A percentile compares a stretch with the other conserved stretches of the same genome.
Evolutionary conservation across 2,888 invertebrate genomes (phyloP).

Genomic region (Saturnia pavonia): DNA sequence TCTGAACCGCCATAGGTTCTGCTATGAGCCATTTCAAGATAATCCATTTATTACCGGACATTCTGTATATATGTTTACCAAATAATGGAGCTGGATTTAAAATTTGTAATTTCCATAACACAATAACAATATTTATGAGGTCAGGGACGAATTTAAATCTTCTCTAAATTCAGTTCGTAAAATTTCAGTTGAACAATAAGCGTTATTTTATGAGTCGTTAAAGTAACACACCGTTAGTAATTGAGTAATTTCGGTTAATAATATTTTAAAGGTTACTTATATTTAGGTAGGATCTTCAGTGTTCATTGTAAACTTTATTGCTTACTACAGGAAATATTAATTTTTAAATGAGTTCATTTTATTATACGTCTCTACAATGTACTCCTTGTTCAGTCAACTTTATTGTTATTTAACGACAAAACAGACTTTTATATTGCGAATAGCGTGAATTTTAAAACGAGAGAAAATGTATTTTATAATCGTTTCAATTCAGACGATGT

Average conservation of each 20-base stretch:
- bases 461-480: not conserved
- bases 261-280: constrained; percentile 26
- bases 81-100: not conserved
- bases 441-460: not conserved
- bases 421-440: not conserved
- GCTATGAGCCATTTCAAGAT: too few species aligned
- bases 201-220: constrained; percentile 63
- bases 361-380: not conserved
- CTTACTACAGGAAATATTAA: constrained; percentile 12
- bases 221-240: constrained; percentile 56
- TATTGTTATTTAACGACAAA: not conserved
- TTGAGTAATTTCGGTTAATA: constrained; percentile 39
- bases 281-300: constrained; percentile 5
- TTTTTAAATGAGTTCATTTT: constrained; percentile 3
- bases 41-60: too few species aligned
- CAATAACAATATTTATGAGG: constrained; percentile 43
- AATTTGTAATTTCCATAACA: constrained; percentile 5
- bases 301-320: not conserved
- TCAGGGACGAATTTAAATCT: constrained; percentile 62
- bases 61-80: not conserved
- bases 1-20: too few species aligned
- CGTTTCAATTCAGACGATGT: not conserved
- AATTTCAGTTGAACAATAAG: constrained; percentile 44
- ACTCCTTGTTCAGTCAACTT: not conserved
- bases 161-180: constrained; percentile 51